These are phyloP conservation scores for Macrobrachium rosenbergii DNA, from an alignment of 1,140 invertebrate genomes.

Conservation along the genomic window DNA sequence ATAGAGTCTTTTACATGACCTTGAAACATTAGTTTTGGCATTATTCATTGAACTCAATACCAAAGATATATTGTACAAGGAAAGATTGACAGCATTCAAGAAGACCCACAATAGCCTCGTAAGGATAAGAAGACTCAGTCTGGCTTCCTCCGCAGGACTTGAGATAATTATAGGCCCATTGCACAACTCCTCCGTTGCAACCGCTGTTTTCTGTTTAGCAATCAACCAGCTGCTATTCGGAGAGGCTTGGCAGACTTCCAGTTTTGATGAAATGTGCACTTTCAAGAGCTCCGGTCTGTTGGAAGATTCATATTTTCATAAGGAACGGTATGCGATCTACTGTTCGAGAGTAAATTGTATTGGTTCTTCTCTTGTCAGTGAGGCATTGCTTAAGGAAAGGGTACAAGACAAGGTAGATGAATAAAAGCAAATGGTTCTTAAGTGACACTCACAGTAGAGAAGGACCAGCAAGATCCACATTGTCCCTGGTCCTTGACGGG, in stretches of 20 bases:
- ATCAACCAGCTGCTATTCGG: constrained; percentile 77
- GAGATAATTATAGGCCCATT: constrained; percentile 79
- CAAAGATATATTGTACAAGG: no score
- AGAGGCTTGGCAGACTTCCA: constrained; percentile 68
- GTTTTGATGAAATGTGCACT: constrained; percentile 92
- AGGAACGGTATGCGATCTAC: background rate
- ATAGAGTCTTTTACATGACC: no score
- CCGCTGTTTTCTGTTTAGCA: constrained; percentile 77
- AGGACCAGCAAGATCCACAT: constrained; percentile 71
- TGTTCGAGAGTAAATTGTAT: background rate
- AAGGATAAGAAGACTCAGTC: constrained; percentile 91
- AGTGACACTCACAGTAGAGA: constrained; percentile 65
- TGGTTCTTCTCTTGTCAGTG: no score
- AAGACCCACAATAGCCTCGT: constrained; percentile 69
- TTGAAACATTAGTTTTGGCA: no score
- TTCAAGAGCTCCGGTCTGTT: constrained; percentile 93
- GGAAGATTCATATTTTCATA: background rate
- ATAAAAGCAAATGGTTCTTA: no score
- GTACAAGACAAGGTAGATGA: no score
- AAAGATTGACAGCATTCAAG: no score
- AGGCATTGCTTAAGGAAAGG: no score
- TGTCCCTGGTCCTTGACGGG: constrained; percentile 71
- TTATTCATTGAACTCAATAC: no score
- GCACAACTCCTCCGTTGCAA: constrained; percentile 79
- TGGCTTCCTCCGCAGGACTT: constrained; percentile 85